A percentile compares a stretch with the other conserved stretches of the same genome.
Evolutionary conservation across 1,140 invertebrate species (phyloP).

Genomic region (Metaphire vulgaris): DNA sequence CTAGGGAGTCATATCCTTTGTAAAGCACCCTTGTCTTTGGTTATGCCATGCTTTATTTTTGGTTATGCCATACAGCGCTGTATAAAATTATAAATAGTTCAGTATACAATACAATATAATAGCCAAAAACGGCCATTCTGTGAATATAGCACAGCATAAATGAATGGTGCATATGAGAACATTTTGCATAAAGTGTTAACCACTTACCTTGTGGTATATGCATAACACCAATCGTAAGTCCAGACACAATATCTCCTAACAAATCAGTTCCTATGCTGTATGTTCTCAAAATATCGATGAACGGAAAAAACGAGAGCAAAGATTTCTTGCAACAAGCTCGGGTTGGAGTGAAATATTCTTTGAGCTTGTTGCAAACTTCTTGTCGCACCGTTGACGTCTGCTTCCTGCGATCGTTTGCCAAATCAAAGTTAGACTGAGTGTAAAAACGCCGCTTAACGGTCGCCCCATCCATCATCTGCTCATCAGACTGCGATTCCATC

Average conservation of each 20-base stretch:
- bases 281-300: constrained; percentile 31
- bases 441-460: background rate
- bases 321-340: background rate
- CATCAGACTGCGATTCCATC: background rate
- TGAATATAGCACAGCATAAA: no score
- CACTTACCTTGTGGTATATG: constrained; percentile 83
- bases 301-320: constrained; percentile 26
- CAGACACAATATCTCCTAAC: constrained; percentile 52
- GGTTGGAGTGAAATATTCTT: background rate
- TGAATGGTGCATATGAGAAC: no score
- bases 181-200: no score
- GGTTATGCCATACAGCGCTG: no score
- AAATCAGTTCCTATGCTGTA: constrained; percentile 40
- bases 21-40: no score
- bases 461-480: background rate
- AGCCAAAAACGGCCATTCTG: no score
- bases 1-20: no score
- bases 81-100: no score
- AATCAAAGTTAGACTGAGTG: background rate
- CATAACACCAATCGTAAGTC: constrained; percentile 83
- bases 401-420: background rate
- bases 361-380: background rate
- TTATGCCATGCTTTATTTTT: no score
- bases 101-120: no score
- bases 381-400: background rate